Base-by-base conservation (phyloP, 2,888 invertebrate species). In the Fragum fragum region DNA sequence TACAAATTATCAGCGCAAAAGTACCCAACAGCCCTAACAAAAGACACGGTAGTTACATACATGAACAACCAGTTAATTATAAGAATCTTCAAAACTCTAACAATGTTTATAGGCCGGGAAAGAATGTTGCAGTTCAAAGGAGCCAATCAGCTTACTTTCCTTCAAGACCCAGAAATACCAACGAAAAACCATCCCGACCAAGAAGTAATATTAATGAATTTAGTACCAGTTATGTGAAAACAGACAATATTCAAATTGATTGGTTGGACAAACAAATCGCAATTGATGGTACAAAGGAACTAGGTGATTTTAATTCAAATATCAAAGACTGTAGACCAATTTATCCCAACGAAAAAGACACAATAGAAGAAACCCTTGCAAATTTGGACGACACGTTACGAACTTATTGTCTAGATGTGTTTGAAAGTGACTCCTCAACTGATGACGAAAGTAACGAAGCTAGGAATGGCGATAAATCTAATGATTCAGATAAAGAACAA, bases 371-470 rank as follows among this genome's bases (percentile, higher is more conserved):
- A 18, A 73, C 71, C 0, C 32, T 81, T 29, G 74, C 69, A 18
- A 70, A 77, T 36, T 32, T 81, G 7, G 77, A 81, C 36, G 70
- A 77, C 16, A 72, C 81, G 3, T 18, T 81, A 21, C 61, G 73
- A 3, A 57, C 21, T 28, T 81, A 66, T 36, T 32, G 23, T 59
- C 53, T 72, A 11, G 69, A 70, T 53, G 69, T 11, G 23, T 32
- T 63, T 21, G 63, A 77, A 18, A 69, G 57, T 21, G 70, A 63
- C 18, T 57, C 42, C 7, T n/a, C n/a, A 6, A 59, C 73, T 23
- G 73, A 57, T 32, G 73, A 77, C 18, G 47, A 73, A 23, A 71
- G 55, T 9, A 77, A 81, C 39, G 36, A 61, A 23, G 42, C 39
- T 1, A 39, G 21, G 23, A 42, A 66, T 26, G 23, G 42, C 1